phyloP scores from a whole-genome alignment of 2,797 vertebrate genomes.

The Phoebastria nigripes region DNA sequence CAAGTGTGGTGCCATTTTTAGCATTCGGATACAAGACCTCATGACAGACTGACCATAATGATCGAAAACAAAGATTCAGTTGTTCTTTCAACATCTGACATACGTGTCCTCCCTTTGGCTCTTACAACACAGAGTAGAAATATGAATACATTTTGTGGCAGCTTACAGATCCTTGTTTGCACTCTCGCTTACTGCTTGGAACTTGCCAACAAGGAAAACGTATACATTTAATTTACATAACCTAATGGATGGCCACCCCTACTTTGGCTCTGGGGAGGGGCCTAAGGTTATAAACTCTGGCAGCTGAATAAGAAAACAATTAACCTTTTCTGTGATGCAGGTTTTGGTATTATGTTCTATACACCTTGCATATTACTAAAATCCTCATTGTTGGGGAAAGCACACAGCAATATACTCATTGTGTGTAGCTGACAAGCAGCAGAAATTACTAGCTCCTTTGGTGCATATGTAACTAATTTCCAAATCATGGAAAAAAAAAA shows the following conservation, averaged over 20 bases:
- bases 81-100: slow-evolving; percentile 62
- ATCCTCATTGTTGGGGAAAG: slow-evolving; percentile 61
- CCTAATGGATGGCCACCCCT: slow-evolving; percentile 39
- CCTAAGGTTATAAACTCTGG: slow-evolving; percentile 60
- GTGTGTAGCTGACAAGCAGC: slow-evolving; percentile 71
- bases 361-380: slow-evolving; percentile 65
- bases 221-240: slow-evolving; percentile 43
- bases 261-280: slow-evolving; percentile 43
- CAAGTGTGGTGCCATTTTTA: slow-evolving; percentile 62
- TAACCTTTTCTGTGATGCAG: slow-evolving; percentile 73
- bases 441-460: slow-evolving; percentile 75
- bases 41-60: slow-evolving; percentile 50
- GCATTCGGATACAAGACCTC: slow-evolving; percentile 38
- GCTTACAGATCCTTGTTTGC: slow-evolving; percentile 80
- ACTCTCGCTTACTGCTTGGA: slow-evolving; percentile 68
- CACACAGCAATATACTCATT: slow-evolving; percentile 85
- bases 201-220: slow-evolving; percentile 69
- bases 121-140: slow-evolving; percentile 61
- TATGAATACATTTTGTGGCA: slow-evolving; percentile 78
- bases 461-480: slow-evolving; percentile 83
- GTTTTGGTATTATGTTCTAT: slow-evolving; percentile 65
- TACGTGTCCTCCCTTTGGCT: slow-evolving; percentile 61
- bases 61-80: slow-evolving; percentile 62
- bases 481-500: slow-evolving; percentile 64
- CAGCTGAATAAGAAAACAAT: slow-evolving; percentile 68